These are phyloP conservation scores for Xanthorhoe spadicearia DNA, from an alignment of 2,888 invertebrate species.

Conservation along the genomic window DNA sequence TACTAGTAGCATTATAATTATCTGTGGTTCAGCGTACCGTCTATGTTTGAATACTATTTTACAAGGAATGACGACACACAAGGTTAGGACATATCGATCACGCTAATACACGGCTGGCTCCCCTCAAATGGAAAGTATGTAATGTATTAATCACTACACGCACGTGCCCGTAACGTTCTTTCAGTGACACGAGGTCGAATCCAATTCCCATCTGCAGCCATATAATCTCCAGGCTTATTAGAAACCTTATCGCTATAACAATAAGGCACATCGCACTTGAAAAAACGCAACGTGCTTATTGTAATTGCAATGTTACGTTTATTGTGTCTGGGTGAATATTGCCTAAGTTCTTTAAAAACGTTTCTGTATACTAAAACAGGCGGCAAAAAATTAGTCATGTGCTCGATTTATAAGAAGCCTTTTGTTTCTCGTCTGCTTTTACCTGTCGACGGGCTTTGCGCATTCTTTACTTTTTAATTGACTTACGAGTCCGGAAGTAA, in stretches of 20 bases:
- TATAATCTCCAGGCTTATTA: slow-evolving; percentile 67
- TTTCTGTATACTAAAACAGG: slow-evolving; percentile 50
- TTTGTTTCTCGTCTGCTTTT: slow-evolving; percentile 54
- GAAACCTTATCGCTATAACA: slow-evolving; percentile 68
- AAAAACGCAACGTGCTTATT: slow-evolving; percentile 41
- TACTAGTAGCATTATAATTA: too few relatives aligned
- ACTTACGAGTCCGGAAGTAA: slow-evolving; percentile 20
- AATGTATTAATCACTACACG: slow-evolving; percentile 59
- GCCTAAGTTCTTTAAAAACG: slow-evolving; percentile 51
- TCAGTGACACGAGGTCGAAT: slow-evolving; percentile 71
- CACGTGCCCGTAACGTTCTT: slow-evolving; percentile 74
- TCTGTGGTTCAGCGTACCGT: slow-evolving; percentile 14
- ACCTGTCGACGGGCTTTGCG: slow-evolving; percentile 49
- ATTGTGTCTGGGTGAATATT: slow-evolving; percentile 51
- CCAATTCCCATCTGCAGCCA: slow-evolving; percentile 75
- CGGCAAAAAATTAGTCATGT: slow-evolving; percentile 60
- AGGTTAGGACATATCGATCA: slow-evolving; percentile 41
- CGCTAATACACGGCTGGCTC: slow-evolving; percentile 27
- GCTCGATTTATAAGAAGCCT: slow-evolving; percentile 51
- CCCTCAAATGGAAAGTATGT: slow-evolving; percentile 52
- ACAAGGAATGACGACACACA: slow-evolving; percentile 26
- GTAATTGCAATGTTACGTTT: slow-evolving; percentile 45
- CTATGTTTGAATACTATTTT: slow-evolving; percentile 20
- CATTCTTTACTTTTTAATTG: slow-evolving; percentile 19
- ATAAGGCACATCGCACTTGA: slow-evolving; percentile 53